These are phyloP conservation scores for Watersipora subatra DNA, from an alignment of 1,140 invertebrate genomes.

Conservation along the genomic window DNA sequence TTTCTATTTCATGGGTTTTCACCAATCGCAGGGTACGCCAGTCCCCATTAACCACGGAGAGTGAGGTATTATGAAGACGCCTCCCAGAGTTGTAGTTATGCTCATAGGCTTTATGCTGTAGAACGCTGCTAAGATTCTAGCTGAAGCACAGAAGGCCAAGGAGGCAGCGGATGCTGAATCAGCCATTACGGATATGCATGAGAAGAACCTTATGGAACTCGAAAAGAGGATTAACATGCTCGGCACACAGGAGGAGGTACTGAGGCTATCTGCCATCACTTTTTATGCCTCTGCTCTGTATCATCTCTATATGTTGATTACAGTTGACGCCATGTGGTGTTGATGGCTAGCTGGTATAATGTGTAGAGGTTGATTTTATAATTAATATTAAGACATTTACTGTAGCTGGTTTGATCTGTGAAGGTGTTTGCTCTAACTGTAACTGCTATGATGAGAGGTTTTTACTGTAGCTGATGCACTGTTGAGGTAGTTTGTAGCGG, in stretches of 20 bases:
- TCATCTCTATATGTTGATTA: background rate
- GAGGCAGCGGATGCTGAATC: slow-evolving; percentile 56
- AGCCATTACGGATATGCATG: slow-evolving; percentile 61
- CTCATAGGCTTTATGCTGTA: slow-evolving; percentile 21
- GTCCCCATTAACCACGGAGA: background rate
- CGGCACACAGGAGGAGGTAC: slow-evolving; percentile 57
- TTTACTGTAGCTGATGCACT: no score
- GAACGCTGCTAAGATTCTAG: slow-evolving; percentile 60
- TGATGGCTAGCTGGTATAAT: no score
- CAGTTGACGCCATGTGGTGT: no score
- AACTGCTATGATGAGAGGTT: no score
- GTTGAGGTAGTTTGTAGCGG: no score
- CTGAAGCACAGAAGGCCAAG: slow-evolving; percentile 61
- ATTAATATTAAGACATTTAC: background rate
- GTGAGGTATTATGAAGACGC: slow-evolving; percentile 4
- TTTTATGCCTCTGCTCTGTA: slow-evolving; percentile 42
- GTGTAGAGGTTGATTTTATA: no score
- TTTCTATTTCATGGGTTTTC: background rate
- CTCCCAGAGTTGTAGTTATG: background rate
- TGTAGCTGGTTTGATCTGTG: background rate
- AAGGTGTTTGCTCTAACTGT: no score
- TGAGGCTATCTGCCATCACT: slow-evolving; percentile 57
- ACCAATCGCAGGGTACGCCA: no score
- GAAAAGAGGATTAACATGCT: slow-evolving; percentile 54
- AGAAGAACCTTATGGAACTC: slow-evolving; percentile 55